Evolutionary conservation across 1,140 invertebrate genomes (phyloP).

Genomic region (Ooceraea biroi): DNA sequence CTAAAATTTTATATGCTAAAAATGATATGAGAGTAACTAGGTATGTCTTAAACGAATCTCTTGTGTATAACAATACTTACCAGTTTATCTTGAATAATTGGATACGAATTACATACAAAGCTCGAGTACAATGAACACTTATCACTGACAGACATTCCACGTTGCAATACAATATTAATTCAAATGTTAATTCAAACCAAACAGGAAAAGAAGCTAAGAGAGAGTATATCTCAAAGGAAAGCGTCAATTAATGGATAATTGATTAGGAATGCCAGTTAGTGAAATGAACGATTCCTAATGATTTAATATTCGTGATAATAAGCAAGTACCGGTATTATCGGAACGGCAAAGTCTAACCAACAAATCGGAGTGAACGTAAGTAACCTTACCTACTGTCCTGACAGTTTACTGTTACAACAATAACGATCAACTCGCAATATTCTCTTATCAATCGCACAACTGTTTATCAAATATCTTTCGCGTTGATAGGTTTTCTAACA

Average conservation of each 20-base stretch:
- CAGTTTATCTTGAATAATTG: background rate
- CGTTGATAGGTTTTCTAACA: background rate
- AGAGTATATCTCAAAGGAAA: background rate
- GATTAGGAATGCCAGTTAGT: constrained; percentile 26
- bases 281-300: background rate
- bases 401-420: background rate
- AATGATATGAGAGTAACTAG: background rate
- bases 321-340: background rate
- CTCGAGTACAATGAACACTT: background rate
- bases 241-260: background rate
- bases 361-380: background rate
- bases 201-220: background rate
- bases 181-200: background rate
- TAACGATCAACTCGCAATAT: background rate
- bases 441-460: background rate
- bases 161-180: background rate
- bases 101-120: constrained; percentile 18
- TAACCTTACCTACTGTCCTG: background rate
- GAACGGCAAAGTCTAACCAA: constrained; percentile 12
- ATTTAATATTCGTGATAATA: constrained; percentile 19
- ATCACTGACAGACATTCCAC: constrained; percentile 35
- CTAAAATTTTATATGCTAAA: background rate
- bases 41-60: background rate
- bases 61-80: constrained; percentile 36
- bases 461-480: background rate